phyloP scores from a whole-genome alignment of 2,888 invertebrate species.

The Hydroisotoma schaefferi region DNA sequence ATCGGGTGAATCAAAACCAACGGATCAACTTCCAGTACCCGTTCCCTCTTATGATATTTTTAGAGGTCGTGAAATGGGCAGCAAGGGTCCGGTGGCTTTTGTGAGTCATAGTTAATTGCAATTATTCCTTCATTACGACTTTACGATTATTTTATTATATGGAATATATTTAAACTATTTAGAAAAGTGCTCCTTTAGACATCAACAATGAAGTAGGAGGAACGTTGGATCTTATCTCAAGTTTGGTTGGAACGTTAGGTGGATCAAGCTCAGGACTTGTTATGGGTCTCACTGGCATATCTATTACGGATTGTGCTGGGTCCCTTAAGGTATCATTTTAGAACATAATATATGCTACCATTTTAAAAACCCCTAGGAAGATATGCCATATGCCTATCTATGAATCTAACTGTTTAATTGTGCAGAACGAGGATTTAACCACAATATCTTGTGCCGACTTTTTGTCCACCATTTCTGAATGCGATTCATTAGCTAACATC shows the following conservation, averaged over 20 bases:
- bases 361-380: not conserved
- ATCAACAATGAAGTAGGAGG: conserved; percentile 26
- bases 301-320: conserved; percentile 35
- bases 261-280: conserved; percentile 25
- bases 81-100: too few relatives aligned
- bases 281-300: conserved; percentile 36
- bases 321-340: conserved; percentile 38
- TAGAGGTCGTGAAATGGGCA: too few relatives aligned
- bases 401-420: not conserved
- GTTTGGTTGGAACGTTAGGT: conserved; percentile 32
- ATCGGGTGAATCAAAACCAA: too few relatives aligned
- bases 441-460: conserved; percentile 33
- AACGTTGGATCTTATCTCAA: conserved; percentile 28
- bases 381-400: not conserved
- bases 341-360: not conserved
- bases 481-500: conserved; percentile 35
- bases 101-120: too few relatives aligned
- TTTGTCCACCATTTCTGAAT: conserved; percentile 30
- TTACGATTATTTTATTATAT: too few relatives aligned
- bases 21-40: too few relatives aligned
- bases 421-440: conserved; percentile 28
- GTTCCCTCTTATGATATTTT: too few relatives aligned
- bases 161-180: too few relatives aligned
- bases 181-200: conserved; percentile 36
- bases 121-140: too few relatives aligned